phyloP scores from a whole-genome alignment of 2,888 invertebrate genomes.

The Arenicola marina region DNA sequence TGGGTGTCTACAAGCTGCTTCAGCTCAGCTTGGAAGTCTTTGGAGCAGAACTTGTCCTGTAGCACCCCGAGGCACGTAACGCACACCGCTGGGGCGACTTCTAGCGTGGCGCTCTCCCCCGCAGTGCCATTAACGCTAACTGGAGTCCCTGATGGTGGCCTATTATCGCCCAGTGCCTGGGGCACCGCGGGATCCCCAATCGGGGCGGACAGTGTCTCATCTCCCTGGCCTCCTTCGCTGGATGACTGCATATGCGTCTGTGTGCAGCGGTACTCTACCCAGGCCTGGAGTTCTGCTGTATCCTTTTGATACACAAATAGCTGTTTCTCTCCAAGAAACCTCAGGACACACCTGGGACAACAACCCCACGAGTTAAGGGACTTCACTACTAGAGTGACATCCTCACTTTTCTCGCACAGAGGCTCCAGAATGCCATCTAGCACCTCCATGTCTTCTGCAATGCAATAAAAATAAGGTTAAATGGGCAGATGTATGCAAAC shows the following conservation, averaged over 20 bases:
- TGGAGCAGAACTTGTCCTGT: constrained; percentile 19
- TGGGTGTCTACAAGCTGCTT: constrained; percentile 6
- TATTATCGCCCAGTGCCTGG: too few species aligned
- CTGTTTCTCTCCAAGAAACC: constrained; percentile 19
- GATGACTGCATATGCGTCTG: not conserved
- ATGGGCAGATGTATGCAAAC: too few species aligned
- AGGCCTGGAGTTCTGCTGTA: not conserved
- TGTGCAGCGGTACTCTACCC: not conserved
- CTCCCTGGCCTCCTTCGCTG: not conserved
- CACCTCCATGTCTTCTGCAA: too few species aligned
- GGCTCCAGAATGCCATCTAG: too few species aligned
- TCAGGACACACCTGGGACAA: constrained; percentile 23
- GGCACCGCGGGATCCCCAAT: too few species aligned
- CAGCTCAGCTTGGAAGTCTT: constrained; percentile 12
- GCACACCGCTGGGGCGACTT: constrained; percentile 11
- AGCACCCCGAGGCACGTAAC: constrained; percentile 27
- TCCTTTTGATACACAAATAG: not conserved
- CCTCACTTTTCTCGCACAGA: not conserved
- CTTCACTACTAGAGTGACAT: not conserved
- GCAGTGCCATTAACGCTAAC: too few species aligned
- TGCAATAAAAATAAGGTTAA: too few species aligned
- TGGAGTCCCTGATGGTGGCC: too few species aligned
- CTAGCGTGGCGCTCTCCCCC: too few species aligned
- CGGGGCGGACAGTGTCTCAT: too few species aligned
- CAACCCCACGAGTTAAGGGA: constrained; percentile 13